Conservation (phyloP, 2,888 invertebrate species). For the Ormyrus nitidulus region DNA sequence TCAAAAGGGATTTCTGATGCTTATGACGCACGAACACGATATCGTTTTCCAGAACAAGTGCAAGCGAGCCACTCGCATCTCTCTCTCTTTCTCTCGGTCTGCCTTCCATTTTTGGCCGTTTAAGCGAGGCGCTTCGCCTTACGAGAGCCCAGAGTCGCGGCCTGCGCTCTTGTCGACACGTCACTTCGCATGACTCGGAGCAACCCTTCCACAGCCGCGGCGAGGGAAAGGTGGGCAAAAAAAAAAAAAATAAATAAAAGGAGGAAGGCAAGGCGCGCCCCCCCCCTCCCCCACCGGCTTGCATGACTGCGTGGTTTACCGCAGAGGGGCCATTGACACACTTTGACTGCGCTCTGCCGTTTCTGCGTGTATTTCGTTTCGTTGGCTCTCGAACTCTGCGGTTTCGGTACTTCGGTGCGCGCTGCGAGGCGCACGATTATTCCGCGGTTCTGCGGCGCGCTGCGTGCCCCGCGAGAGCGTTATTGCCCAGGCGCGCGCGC, state of each 20-base stretch:
- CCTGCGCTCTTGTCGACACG: slow-evolving; percentile 67
- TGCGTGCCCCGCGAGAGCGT: slow-evolving; percentile 1
- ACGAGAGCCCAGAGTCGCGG: slow-evolving; percentile 48
- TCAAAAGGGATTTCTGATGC: slow-evolving; percentile 31
- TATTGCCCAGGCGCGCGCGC: slow-evolving; percentile 62
- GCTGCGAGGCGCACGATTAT: slow-evolving; percentile 14
- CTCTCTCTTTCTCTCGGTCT: slow-evolving; percentile 2
- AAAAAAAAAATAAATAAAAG: background rate
- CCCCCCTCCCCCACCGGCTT: slow-evolving; percentile 16
- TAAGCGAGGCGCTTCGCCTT: slow-evolving; percentile 53
- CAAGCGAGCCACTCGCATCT: slow-evolving; percentile 21
- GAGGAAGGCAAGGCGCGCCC: background rate
- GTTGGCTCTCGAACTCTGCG: slow-evolving; percentile 43
- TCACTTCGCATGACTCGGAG: slow-evolving; percentile 71
- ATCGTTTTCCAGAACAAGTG: slow-evolving; percentile 54
- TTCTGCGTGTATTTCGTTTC: slow-evolving; percentile 59
- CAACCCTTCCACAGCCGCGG: slow-evolving; percentile 58
- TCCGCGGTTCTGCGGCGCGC: slow-evolving; percentile 14
- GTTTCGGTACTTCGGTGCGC: slow-evolving; percentile 44
- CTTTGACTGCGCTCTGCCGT: slow-evolving; percentile 63
- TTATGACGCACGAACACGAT: slow-evolving; percentile 23
- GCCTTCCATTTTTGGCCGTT: slow-evolving; percentile 26
- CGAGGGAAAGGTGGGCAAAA: slow-evolving; percentile 42
- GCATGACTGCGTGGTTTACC: slow-evolving; percentile 68
- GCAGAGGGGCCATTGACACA: slow-evolving; percentile 71